Conservation (phyloP, 2,888 invertebrate genomes). For the Selenia dentaria region DNA sequence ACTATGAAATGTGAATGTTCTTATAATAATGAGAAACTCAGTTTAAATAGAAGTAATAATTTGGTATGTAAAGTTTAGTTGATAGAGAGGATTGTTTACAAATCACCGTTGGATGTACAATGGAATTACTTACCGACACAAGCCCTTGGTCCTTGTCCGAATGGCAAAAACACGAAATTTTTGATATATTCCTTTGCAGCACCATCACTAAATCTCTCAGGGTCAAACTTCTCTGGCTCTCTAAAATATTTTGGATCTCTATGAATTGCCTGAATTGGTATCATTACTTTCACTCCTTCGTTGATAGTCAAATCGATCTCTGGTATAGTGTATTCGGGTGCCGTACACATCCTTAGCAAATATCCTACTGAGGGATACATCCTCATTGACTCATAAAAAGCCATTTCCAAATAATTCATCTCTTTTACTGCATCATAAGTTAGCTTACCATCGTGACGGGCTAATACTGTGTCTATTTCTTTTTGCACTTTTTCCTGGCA, state of each 20-base stretch:
- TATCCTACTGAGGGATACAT: conserved; percentile 71
- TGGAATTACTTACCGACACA: conserved; percentile 71
- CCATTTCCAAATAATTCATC: conserved; percentile 69
- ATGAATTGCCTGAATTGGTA: conserved; percentile 70
- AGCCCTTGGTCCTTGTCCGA: conserved; percentile 71
- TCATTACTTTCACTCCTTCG: conserved; percentile 58
- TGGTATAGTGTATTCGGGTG: conserved; percentile 66
- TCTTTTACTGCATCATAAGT: conserved; percentile 71
- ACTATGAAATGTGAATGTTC: no score
- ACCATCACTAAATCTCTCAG: conserved; percentile 63
- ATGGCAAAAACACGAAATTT: conserved; percentile 64
- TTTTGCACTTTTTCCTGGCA: conserved; percentile 68
- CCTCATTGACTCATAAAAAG: conserved; percentile 70
- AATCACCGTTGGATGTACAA: no score
- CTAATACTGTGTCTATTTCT: conserved; percentile 68
- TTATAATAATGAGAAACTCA: no score
- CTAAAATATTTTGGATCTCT: conserved; percentile 67
- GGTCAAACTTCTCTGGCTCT: conserved; percentile 62
- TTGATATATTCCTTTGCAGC: conserved; percentile 52
- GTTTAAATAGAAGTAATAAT: no score
- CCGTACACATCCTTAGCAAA: conserved; percentile 62
- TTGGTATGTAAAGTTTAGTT: no score
- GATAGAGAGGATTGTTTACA: no score
- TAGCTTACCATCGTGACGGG: conserved; percentile 59
- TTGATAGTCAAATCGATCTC: conserved; percentile 65